These are phyloP conservation scores for Andrena trimmerana DNA, from an alignment of 2,888 invertebrate species.

Conservation along the genomic window DNA sequence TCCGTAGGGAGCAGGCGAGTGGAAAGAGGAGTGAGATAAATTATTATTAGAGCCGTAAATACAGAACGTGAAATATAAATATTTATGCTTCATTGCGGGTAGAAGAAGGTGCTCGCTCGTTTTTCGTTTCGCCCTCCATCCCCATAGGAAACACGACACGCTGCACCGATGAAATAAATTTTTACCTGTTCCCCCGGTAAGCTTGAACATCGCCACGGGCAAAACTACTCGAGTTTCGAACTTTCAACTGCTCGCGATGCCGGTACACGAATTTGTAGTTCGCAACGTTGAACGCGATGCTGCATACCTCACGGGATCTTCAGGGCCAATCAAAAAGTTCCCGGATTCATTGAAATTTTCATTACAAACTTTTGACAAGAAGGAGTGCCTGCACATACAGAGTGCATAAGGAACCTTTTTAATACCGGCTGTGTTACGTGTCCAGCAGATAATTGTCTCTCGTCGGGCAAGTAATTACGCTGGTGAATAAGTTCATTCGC, in stretches of 20 bases:
- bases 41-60: slow-evolving; percentile 20
- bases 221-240: slow-evolving; percentile 41
- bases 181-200: slow-evolving; percentile 12
- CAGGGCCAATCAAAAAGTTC: slow-evolving; percentile 48
- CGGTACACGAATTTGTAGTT: slow-evolving; percentile 42
- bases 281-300: slow-evolving; percentile 40
- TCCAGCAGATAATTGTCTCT: background rate
- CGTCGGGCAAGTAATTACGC: background rate
- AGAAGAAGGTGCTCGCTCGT: slow-evolving; percentile 6
- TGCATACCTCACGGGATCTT: slow-evolving; percentile 46
- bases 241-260: slow-evolving; percentile 29
- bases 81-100: slow-evolving; percentile 20
- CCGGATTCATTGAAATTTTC: slow-evolving; percentile 52
- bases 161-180: slow-evolving; percentile 46
- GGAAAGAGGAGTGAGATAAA: slow-evolving; percentile 4
- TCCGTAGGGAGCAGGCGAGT: background rate
- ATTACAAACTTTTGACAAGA: slow-evolving; percentile 46
- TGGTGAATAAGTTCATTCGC: background rate
- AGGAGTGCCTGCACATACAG: slow-evolving; percentile 4
- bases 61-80: slow-evolving; percentile 20
- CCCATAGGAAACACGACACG: slow-evolving; percentile 8
- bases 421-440: slow-evolving; percentile 11
- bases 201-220: slow-evolving; percentile 22
- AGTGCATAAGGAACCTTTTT: slow-evolving; percentile 19
- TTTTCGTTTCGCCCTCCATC: slow-evolving; percentile 19